These are phyloP conservation scores for Drosophila testacea DNA, from an alignment of 2,888 invertebrate species.

Conservation along the genomic window DNA sequence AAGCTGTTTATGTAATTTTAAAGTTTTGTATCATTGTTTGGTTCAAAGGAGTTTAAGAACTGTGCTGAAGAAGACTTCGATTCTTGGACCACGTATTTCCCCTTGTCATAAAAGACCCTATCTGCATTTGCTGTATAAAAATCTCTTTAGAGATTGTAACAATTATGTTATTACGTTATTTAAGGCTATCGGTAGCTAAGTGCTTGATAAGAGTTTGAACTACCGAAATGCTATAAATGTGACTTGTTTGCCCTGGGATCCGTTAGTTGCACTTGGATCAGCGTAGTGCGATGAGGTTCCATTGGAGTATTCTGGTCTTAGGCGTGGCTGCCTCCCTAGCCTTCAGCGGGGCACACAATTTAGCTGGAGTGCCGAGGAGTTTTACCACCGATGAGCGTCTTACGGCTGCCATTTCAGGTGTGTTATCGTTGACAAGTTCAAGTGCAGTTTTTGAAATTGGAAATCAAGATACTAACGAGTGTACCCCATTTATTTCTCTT, in stretches of 20 bases:
- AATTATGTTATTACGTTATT: slow-evolving; percentile 12
- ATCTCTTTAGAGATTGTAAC: slow-evolving; percentile 27
- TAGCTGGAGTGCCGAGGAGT: slow-evolving; percentile 53
- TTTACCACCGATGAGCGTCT: slow-evolving; percentile 61
- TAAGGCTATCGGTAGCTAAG: slow-evolving; percentile 7
- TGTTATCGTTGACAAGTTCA: slow-evolving; percentile 38
- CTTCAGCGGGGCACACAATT: slow-evolving; percentile 40
- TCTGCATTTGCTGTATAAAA: background rate
- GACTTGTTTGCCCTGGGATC: background rate
- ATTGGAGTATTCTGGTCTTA: slow-evolving; percentile 43
- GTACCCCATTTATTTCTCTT: background rate
- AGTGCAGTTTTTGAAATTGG: slow-evolving; percentile 25
- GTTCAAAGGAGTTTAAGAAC: too few relatives aligned
- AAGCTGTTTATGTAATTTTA: too few relatives aligned
- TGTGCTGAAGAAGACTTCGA: too few relatives aligned
- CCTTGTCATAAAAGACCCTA: background rate
- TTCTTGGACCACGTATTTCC: background rate
- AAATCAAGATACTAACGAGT: slow-evolving; percentile 4
- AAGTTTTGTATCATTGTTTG: too few relatives aligned
- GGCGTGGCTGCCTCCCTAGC: slow-evolving; percentile 39
- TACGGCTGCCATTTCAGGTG: slow-evolving; percentile 69
- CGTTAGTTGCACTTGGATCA: slow-evolving; percentile 41
- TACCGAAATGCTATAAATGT: slow-evolving; percentile 45
- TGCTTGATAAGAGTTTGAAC: slow-evolving; percentile 25
- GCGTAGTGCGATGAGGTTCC: slow-evolving; percentile 37